Conservation (phyloP, 2,888 invertebrate species). For the Tetropium fuscum region DNA sequence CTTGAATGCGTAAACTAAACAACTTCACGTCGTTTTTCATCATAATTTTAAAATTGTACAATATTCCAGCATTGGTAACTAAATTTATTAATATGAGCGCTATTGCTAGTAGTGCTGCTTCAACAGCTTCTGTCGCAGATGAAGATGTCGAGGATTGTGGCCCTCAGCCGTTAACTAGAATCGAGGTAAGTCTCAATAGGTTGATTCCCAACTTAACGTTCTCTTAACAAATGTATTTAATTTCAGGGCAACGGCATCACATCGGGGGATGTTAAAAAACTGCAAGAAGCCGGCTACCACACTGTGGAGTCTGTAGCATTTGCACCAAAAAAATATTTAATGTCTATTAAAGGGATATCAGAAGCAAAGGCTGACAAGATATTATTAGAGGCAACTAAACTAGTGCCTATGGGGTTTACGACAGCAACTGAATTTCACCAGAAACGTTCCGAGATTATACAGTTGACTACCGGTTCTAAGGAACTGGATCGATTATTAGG, state of each 20-base stretch:
- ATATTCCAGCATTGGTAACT: too few relatives aligned
- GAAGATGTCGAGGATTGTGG: slow-evolving; percentile 69
- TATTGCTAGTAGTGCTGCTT: slow-evolving; percentile 66
- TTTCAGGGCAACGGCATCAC: slow-evolving; percentile 90
- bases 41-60: too few relatives aligned
- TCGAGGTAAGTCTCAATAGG: slow-evolving; percentile 77
- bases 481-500: slow-evolving; percentile 93
- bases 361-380: slow-evolving; percentile 98
- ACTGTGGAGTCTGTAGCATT: slow-evolving; percentile 97
- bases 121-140: slow-evolving; percentile 69
- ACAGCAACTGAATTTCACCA: slow-evolving; percentile 97
- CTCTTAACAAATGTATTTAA: background rate
- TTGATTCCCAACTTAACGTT: too few relatives aligned
- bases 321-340: slow-evolving; percentile 91
- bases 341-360: slow-evolving; percentile 94
- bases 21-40: too few relatives aligned
- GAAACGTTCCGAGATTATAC: slow-evolving; percentile 95
- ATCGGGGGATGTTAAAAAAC: slow-evolving; percentile 90
- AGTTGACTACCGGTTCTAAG: slow-evolving; percentile 94
- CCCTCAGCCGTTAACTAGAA: slow-evolving; percentile 76
- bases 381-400: slow-evolving; percentile 88
- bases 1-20: too few relatives aligned
- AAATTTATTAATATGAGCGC: slow-evolving; percentile 54
- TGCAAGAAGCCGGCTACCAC: slow-evolving; percentile 93
- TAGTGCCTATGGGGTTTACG: slow-evolving; percentile 98